Evolutionary conservation across 2,797 vertebrate genomes (phyloP), one percentile per base, ranked within the genome.

Genomic region (Sebastes steindachneri): DNA sequence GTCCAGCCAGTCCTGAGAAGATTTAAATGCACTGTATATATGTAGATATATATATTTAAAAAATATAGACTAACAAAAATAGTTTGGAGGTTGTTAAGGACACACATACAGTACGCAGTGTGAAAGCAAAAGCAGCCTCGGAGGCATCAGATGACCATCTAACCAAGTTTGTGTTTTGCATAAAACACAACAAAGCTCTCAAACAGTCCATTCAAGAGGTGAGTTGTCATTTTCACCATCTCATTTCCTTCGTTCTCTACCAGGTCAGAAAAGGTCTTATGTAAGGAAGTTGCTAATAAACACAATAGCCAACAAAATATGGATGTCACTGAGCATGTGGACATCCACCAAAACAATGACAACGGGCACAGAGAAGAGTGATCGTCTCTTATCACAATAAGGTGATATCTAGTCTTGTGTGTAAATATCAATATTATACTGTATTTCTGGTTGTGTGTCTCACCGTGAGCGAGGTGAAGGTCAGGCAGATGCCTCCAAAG

Each of bases 381-480:
- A 60, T 6, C 0, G 0, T 54, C 51, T 53, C 6, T 45, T 45
- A 51, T n/a, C 3, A 1, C 48, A n/a, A 51, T 9, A 51, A 51
- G 48, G 8, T 51, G 28, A 31, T 11, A n/a, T 33, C 19, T 51
- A n/a, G 17, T 51, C 19, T 51, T 23, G 10, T 28, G 5, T 37
- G 23, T 29, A 3, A 29, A 35, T 12, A 48, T 11, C 21, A 55
- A 3, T 23, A 6, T 26, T 11, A 12, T 63, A 26, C 29, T 41
- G 4, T 60, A 17, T 31, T 60, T n/a, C 14, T 64, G 31, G 12
- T 64, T 64, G 3, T 77, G 67, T 72, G 55, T 84, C 97, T 97
- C 93, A 98, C 97, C 78, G 97, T 98, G 80, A 98, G 95, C 1
- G 97, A 98, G 1, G 97, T 97, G 92, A 98, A 98, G 10, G 97